Percentiles rank a stretch among this genome's conserved stretches.
phyloP scores from a whole-genome alignment of 2,797 vertebrate species.

The Adrianichthys oophorus region DNA sequence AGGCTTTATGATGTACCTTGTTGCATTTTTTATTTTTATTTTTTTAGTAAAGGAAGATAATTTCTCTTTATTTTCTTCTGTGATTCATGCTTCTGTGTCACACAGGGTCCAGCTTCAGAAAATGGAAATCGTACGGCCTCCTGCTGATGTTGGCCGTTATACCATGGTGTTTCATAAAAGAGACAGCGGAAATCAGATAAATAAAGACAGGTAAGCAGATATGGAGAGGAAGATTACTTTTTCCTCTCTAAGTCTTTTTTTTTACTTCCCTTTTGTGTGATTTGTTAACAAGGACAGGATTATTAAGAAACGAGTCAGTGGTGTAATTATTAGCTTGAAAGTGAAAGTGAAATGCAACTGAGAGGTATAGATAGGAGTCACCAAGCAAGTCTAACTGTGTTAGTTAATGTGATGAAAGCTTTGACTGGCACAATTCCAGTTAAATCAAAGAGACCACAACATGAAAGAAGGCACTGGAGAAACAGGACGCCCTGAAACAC shows the following conservation, averaged over 20 bases:
- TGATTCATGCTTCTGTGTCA: neutral
- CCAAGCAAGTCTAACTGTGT: too few relatives aligned
- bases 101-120: slow-evolving; percentile 87
- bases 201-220: slow-evolving; percentile 82
- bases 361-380: too few relatives aligned
- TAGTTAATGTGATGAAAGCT: too few relatives aligned
- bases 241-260: too few relatives aligned
- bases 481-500: neutral
- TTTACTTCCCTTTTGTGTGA: too few relatives aligned
- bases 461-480: neutral
- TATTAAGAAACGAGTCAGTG: neutral
- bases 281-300: neutral
- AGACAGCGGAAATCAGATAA: slow-evolving; percentile 90
- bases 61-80: neutral
- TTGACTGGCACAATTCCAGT: too few relatives aligned
- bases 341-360: too few relatives aligned
- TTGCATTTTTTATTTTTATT: too few relatives aligned
- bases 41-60: neutral
- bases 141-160: slow-evolving; percentile 85
- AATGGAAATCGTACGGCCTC: slow-evolving; percentile 87
- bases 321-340: too few relatives aligned
- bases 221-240: neutral
- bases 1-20: neutral
- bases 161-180: slow-evolving; percentile 96
- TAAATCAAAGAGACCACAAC: neutral